Conservation (phyloP, 2,797 vertebrate species). For the Crypturellus tataupa region DNA sequence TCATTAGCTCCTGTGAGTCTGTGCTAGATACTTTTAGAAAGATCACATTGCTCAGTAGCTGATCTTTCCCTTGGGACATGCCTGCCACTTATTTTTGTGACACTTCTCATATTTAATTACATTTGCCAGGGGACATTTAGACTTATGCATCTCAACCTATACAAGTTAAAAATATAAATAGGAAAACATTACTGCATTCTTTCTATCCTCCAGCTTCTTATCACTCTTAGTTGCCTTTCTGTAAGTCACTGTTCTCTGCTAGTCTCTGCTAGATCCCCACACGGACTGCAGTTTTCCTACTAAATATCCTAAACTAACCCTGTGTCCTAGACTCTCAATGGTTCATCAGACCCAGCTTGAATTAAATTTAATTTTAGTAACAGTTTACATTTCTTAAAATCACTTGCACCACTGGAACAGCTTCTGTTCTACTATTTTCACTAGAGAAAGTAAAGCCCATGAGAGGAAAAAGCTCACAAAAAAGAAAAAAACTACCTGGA, state of each 20-base stretch:
- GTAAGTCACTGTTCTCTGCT: neutral
- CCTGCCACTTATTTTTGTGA: neutral
- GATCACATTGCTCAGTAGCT: neutral
- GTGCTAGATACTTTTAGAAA: neutral
- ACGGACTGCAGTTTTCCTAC: neutral
- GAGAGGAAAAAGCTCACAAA: neutral
- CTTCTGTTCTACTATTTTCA: neutral
- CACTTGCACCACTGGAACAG: neutral
- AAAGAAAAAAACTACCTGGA: neutral
- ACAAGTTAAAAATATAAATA: neutral
- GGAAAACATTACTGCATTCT: neutral
- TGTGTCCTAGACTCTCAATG: neutral
- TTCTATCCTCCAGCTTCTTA: neutral
- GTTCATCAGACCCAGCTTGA: neutral
- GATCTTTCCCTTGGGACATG: neutral
- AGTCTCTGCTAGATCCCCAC: neutral
- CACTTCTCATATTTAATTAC: constrained; percentile 10
- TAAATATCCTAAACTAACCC: neutral
- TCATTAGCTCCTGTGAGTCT: neutral
- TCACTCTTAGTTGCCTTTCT: neutral
- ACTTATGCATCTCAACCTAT: neutral
- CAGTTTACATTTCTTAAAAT: neutral
- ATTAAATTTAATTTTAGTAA: neutral
- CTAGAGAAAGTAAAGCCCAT: neutral
- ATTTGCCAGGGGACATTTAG: neutral